A percentile compares a stretch with the other conserved stretches of the same genome.
Evolutionary conservation across 1,140 invertebrate species (phyloP).

Genomic region (Potamilus streckersoni): DNA sequence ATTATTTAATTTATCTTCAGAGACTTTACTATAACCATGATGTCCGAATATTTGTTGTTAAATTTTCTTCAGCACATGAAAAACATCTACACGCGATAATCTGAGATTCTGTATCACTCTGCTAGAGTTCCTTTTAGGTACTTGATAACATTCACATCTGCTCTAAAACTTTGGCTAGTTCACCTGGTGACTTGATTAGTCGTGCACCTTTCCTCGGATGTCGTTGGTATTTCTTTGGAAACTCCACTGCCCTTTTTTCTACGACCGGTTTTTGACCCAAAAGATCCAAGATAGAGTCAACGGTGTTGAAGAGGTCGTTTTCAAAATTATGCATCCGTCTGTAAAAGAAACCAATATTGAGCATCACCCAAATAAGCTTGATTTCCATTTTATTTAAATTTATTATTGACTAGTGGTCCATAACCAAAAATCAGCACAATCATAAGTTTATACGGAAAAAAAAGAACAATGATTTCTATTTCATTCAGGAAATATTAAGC

Average conservation of each 20-base stretch:
- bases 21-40: too few species aligned
- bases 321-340: constrained; percentile 66
- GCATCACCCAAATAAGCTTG: not conserved
- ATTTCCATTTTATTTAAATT: not conserved
- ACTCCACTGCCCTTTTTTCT: not conserved
- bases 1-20: too few species aligned
- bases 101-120: too few species aligned
- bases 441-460: not conserved
- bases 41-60: too few species aligned
- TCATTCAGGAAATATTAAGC: not conserved
- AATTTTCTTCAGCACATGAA: too few species aligned
- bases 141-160: constrained; percentile 25
- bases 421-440: too few species aligned
- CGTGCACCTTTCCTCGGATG: constrained; percentile 37
- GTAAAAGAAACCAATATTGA: constrained; percentile 31
- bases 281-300: constrained; percentile 61
- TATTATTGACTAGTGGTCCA: not conserved
- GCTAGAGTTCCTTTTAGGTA: too few species aligned
- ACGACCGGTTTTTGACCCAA: constrained; percentile 61
- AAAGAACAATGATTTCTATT: not conserved
- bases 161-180: constrained; percentile 33
- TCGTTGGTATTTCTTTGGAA: constrained; percentile 27
- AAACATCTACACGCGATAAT: too few species aligned
- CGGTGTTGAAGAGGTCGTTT: constrained; percentile 60
- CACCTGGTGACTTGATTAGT: constrained; percentile 36